These are phyloP conservation scores for Procapra przewalskii DNA, from an alignment of 2,113 vertebrate genomes.

Conservation along the genomic window DNA sequence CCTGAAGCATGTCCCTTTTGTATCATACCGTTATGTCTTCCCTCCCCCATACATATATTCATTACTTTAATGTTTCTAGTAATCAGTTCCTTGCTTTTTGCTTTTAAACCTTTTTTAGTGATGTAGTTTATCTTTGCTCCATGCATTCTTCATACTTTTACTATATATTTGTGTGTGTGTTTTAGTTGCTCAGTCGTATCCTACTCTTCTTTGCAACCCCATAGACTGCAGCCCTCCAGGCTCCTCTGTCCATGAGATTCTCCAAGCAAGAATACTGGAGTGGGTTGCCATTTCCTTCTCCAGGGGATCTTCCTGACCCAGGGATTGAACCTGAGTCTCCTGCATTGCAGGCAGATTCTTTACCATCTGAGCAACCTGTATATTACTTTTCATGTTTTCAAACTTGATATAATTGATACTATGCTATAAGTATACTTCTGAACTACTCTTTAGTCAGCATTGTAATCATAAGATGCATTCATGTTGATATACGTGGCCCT, in stretches of 20 bases:
- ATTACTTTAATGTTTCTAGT: not conserved
- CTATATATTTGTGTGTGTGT: not conserved
- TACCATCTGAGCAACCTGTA: not conserved
- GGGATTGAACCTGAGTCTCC: not conserved
- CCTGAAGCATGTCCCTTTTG: not conserved
- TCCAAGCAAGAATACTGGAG: not conserved
- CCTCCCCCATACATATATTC: not conserved
- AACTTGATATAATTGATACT: not conserved
- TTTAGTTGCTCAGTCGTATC: not conserved
- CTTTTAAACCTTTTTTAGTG: not conserved
- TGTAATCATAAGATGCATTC: not conserved
- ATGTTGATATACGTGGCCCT: not conserved
- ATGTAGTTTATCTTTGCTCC: not conserved
- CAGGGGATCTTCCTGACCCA: not conserved
- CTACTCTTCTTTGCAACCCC: not conserved
- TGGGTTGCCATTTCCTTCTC: not conserved
- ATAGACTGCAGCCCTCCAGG: not conserved
- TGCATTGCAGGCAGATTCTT: not conserved
- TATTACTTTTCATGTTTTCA: slow-evolving; percentile 10
- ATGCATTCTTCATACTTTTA: not conserved
- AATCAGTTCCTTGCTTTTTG: not conserved
- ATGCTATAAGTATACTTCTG: not conserved
- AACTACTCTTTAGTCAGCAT: not conserved
- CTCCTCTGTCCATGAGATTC: not conserved
- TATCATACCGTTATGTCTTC: not conserved